Percentiles rank a stretch among this genome's conserved stretches.
Conservation (phyloP, 1,140 invertebrate species). For the Trichogramma pretiosum region DNA sequence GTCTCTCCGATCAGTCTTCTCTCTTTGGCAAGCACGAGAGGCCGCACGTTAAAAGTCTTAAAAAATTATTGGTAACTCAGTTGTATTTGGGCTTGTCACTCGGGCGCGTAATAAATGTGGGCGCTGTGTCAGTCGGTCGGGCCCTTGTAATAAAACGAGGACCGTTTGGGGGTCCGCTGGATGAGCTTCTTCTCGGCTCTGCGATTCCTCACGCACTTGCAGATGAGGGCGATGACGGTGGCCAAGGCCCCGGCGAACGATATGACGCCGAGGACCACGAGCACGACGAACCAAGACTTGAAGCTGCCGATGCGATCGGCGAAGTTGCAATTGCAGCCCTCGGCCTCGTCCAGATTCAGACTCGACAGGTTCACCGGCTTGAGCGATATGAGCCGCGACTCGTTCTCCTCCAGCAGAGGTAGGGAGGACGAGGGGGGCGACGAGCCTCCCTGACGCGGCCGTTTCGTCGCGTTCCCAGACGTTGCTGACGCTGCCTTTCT, state of each 20-base stretch:
- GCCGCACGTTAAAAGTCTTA: too few relatives aligned
- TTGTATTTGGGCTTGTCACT: too few relatives aligned
- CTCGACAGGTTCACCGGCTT: slow-evolving; percentile 35
- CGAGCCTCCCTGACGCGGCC: slow-evolving; percentile 18
- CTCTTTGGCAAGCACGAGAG: too few relatives aligned
- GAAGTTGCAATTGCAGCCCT: slow-evolving; percentile 35
- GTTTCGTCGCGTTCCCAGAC: too few relatives aligned
- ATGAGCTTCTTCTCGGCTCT: slow-evolving; percentile 33
- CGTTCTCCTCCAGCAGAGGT: slow-evolving; percentile 21
- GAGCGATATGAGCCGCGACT: slow-evolving; percentile 32
- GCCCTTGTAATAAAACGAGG: slow-evolving; percentile 10
- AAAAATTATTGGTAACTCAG: too few relatives aligned
- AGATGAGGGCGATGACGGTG: slow-evolving; percentile 30
- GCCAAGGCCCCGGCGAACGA: slow-evolving; percentile 34
- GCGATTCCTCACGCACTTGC: slow-evolving; percentile 31
- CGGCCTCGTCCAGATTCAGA: slow-evolving; percentile 32
- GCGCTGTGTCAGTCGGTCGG: slow-evolving; percentile 16
- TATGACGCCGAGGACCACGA: slow-evolving; percentile 34
- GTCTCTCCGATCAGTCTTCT: too few relatives aligned
- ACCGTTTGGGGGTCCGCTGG: slow-evolving; percentile 32
- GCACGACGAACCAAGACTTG: slow-evolving; percentile 38
- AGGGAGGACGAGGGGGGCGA: too few relatives aligned
- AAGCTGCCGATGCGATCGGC: slow-evolving; percentile 35
- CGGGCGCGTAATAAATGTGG: too few relatives aligned
- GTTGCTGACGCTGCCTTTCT: slow-evolving; percentile 26